Evolutionary conservation across 2,797 vertebrate genomes (phyloP), one percentile per base, ranked within the genome.

Genomic region (Spheniscus humboldti): DNA sequence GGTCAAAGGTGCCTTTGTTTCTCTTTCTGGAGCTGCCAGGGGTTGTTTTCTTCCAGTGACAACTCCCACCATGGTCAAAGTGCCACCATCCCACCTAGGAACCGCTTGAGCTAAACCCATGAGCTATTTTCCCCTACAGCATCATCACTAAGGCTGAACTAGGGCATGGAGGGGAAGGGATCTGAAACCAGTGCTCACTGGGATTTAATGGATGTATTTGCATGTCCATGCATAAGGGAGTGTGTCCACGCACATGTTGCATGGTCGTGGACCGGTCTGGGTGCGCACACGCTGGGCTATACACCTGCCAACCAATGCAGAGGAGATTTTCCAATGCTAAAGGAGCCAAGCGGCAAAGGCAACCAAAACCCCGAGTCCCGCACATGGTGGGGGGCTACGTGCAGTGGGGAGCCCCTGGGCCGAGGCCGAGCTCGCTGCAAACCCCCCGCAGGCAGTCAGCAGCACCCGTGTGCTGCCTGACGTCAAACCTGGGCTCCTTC

Each of bases 341-440:
- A 72, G 72, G 43, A 86, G 16, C 28, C 35, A 28, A 45, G 37
- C 0, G 2, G 19, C 31, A 53, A 79, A 75, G 23, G 35, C 72
- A 86, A 48, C 41, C 3, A 0, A 48, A 59, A 22, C 0, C 14
- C 18, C 1, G 15, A 10, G 27, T 19, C 37, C 47, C 2, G 4
- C 13, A 8, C 0, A 2, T 6, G 5, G 24, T 2, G 3, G 45
- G 53, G 50, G 23, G 19, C 33, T 53, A 41, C 2, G 0, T 23
- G 50, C 45, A 11, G 16, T 5, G 28, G 47, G 27, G 18, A 59
- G 1, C 31, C 56, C 39, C 59, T 0, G 1, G 13, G 31, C n/a
- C 5, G 3, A 35, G 52, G 72, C 67, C 5, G 7, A 74, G 52
- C 69, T 60, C 1, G 0, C 50, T 37, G 24, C 52, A 72, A 35